A percentile compares a stretch with the other conserved stretches of the same genome.
Evolutionary conservation across 2,797 vertebrate genomes (phyloP).

Genomic region (Acanthopagrus latus): DNA sequence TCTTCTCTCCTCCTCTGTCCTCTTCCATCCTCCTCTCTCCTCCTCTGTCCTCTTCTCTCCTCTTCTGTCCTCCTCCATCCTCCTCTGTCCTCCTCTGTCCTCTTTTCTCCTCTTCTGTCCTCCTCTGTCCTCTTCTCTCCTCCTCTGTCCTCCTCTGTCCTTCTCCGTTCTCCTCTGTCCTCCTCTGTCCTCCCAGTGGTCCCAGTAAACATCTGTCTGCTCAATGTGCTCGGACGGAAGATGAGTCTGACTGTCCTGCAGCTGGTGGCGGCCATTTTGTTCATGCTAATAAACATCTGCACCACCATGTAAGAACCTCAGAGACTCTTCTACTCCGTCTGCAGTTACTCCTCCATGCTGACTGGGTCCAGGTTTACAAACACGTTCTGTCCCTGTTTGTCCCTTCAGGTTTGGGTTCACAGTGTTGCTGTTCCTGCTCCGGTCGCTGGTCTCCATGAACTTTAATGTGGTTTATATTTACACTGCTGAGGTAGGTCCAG

Average conservation of each 20-base stretch:
- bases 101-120: no score
- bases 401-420: slow-evolving; percentile 87
- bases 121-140: slow-evolving; percentile 6
- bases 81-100: slow-evolving; percentile 1
- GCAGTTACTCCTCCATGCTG: not conserved
- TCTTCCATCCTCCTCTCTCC: no score
- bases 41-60: slow-evolving; percentile 6
- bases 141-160: not conserved
- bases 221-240: slow-evolving; percentile 91
- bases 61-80: no score
- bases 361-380: not conserved
- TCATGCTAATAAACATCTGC: slow-evolving; percentile 93
- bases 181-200: slow-evolving; percentile 83
- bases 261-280: slow-evolving; percentile 87
- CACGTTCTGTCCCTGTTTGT: slow-evolving; percentile 4
- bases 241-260: slow-evolving; percentile 88
- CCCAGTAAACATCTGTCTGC: slow-evolving; percentile 90
- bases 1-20: not conserved
- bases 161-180: no score
- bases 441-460: slow-evolving; percentile 94
- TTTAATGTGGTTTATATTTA: slow-evolving; percentile 97
- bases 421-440: slow-evolving; percentile 91
- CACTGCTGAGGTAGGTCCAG: slow-evolving; percentile 91
- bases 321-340: not conserved
- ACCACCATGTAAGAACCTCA: slow-evolving; percentile 88